Evolutionary conservation across 2,888 invertebrate species (phyloP).

Genomic region (Spicauda simplicius): DNA sequence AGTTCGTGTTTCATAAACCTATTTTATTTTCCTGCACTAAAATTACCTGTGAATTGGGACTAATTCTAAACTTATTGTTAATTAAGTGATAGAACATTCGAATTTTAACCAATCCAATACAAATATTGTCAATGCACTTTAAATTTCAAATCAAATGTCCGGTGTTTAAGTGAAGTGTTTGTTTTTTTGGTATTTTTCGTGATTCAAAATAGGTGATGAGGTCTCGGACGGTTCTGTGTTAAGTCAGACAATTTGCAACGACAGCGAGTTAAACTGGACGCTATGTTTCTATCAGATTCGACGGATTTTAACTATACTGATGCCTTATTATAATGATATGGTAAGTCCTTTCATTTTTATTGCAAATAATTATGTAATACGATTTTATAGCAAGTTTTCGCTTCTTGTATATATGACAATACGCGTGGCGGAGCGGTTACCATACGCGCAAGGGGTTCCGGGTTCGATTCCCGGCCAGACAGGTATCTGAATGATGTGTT

Average conservation of each 20-base stretch:
- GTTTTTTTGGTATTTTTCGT: conserved; percentile 37
- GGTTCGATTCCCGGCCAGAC: too few species aligned
- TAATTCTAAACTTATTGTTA: conserved; percentile 14
- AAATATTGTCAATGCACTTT: background rate
- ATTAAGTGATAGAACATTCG: background rate
- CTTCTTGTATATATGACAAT: too few species aligned
- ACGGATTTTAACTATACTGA: conserved; percentile 67
- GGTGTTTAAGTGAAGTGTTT: conserved; percentile 34
- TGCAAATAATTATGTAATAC: too few species aligned
- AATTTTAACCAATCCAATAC: conserved; percentile 5
- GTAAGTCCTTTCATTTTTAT: conserved; percentile 53
- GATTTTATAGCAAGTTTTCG: too few species aligned
- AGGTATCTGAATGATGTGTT: too few species aligned
- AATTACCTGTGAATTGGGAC: conserved; percentile 11
- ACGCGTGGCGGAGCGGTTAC: too few species aligned
- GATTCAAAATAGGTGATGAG: conserved; percentile 69
- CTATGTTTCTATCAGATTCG: conserved; percentile 72
- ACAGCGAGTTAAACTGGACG: conserved; percentile 69
- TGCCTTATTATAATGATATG: conserved; percentile 80
- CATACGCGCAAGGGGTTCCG: too few species aligned
- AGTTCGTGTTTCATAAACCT: conserved; percentile 8
- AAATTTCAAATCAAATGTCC: background rate
- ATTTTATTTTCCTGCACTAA: conserved; percentile 13
- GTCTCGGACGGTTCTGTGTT: conserved; percentile 45
- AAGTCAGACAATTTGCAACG: conserved; percentile 57